Evolutionary conservation across 2,113 vertebrate genomes (phyloP), one percentile per base, ranked within the genome.

Genomic region (Scophthalmus maximus): DNA sequence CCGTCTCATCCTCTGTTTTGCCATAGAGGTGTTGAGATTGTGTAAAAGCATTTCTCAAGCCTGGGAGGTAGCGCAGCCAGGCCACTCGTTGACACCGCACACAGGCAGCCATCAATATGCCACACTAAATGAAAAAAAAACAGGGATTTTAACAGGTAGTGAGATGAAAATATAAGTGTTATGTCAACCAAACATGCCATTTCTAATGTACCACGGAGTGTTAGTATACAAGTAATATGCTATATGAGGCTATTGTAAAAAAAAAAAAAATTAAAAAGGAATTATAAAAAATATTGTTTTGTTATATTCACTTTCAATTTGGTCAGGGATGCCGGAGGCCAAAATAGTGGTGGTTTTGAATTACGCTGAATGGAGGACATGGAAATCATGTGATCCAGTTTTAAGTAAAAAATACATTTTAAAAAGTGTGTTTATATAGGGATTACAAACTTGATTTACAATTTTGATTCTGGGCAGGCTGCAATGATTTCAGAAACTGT

Each of bases 71-170:
- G 4, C 56, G 26, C 2, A 87, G 76, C 66, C 83, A 64, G 27
- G 76, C 61, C 61, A 81, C 53, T 29, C 38, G 76, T n/a, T 79
- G 76, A 58, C 71, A 80, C 38, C 89, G 63, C 26, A 84, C 58
- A 20, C 30, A 56, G 40, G 82, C 77, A 83, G 92, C 91, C 93
- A 94, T 94, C 56, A 44, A 67, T 64, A 62, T 27, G 42, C 29
- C 18, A 64, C n/a, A 65, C 63, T 69, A 34, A 70, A 76, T 56
- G n/a, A 8, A 79, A 1, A 76, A 79, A 55, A 78, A 6, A 51
- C 4, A 67, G 3, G 8, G 56, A 59, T 15, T 64, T 56, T 27
- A 49, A 32, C n/a, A n/a, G n/a, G n/a, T n/a, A n/a, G 8, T 32
- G 30, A 32, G 30, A 5, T 32, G 30, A 23, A 11, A 10, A 49